phyloP scores from a whole-genome alignment of 2,113 vertebrate species.

The Columbina picui region DNA sequence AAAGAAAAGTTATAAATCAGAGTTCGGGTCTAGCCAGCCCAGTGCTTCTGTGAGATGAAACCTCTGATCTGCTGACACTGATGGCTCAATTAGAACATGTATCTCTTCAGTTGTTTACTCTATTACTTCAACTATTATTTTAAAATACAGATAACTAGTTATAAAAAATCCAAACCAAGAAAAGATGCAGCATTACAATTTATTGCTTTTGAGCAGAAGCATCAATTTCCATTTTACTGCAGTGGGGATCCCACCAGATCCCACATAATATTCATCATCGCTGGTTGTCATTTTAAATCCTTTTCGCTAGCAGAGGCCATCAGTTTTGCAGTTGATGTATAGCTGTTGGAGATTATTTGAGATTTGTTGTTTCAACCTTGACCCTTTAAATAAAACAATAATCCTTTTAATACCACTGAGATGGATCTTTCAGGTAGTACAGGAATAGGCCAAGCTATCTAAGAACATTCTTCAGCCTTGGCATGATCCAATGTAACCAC shows the following conservation, averaged over 20 bases:
- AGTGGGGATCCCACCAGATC: neutral
- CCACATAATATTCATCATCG: neutral
- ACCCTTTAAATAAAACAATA: constrained; percentile 64
- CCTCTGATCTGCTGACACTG: neutral
- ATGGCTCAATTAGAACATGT: neutral
- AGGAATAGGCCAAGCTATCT: constrained; percentile 38
- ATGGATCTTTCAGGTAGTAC: constrained; percentile 1
- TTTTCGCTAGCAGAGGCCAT: neutral
- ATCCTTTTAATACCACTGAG: constrained; percentile 37
- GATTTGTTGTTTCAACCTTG: constrained; percentile 56
- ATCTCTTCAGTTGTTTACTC: neutral
- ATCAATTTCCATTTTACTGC: neutral
- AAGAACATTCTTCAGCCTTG: neutral
- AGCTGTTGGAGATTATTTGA: constrained; percentile 37
- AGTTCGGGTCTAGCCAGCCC: neutral
- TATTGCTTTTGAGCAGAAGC: neutral
- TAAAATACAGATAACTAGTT: neutral
- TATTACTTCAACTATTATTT: neutral
- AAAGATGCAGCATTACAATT: neutral
- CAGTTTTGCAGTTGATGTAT: neutral
- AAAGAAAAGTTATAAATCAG: neutral
- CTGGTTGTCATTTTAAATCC: neutral
- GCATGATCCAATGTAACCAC: constrained; percentile 19
- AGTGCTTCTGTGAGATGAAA: too few relatives aligned
- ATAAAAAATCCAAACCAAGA: neutral